Conservation (phyloP, 1,140 invertebrate species). For the Rhyacophila brunnea region DNA sequence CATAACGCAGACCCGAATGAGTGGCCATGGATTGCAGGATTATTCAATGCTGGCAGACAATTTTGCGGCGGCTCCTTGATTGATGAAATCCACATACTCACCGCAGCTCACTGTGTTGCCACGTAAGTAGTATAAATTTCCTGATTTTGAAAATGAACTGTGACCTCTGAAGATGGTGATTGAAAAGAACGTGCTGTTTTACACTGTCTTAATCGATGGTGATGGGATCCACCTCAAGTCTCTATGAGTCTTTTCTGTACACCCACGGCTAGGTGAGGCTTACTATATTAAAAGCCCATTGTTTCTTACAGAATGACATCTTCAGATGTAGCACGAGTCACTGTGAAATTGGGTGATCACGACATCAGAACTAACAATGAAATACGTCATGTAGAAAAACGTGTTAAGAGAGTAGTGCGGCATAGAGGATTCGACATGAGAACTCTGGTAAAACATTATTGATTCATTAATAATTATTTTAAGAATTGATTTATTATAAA, state of each 20-base stretch:
- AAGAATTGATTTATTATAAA: background rate
- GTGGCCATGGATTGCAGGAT: constrained; percentile 83
- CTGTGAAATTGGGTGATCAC: constrained; percentile 77
- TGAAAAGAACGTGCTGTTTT: no score
- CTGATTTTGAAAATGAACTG: background rate
- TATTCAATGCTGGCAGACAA: constrained; percentile 79
- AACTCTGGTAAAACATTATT: constrained; percentile 62
- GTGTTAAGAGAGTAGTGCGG: constrained; percentile 77
- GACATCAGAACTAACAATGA: constrained; percentile 74
- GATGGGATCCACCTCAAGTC: no score
- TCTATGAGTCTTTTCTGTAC: no score
- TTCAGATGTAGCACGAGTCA: constrained; percentile 79
- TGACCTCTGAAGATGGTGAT: background rate
- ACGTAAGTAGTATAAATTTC: no score
- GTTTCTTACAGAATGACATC: constrained; percentile 84
- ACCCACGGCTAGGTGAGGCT: no score
- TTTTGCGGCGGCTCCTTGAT: constrained; percentile 90
- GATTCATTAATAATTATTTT: background rate
- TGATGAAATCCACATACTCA: constrained; percentile 77
- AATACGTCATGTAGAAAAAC: constrained; percentile 70
- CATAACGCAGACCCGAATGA: constrained; percentile 76
- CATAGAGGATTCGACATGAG: constrained; percentile 81
- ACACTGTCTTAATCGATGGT: background rate
- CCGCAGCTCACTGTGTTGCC: constrained; percentile 89
- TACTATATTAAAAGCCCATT: no score